These are phyloP conservation scores for Hyla sarda DNA, from an alignment of 2,113 vertebrate species.

Conservation along the genomic window DNA sequence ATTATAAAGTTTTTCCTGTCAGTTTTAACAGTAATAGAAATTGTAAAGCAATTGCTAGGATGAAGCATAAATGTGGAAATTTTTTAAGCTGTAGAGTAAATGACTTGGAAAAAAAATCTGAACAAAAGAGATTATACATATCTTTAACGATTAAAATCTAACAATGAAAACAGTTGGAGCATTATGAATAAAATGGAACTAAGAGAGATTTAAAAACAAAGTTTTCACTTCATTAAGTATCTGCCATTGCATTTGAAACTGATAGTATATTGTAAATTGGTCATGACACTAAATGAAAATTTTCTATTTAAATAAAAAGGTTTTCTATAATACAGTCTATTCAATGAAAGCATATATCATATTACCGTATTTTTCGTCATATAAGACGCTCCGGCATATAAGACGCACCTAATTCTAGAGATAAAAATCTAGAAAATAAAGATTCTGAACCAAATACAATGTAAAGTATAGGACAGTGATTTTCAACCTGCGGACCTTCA, in stretches of 20 bases:
- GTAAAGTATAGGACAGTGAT: too few species aligned
- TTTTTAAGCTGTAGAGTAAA: constrained; percentile 30
- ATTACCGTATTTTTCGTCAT: too few species aligned
- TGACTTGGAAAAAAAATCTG: constrained; percentile 28
- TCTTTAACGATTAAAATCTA: constrained; percentile 40
- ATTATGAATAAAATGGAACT: constrained; percentile 26
- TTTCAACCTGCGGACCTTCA: too few species aligned
- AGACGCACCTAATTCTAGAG: too few species aligned
- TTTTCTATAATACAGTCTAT: too few species aligned
- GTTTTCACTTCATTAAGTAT: constrained; percentile 32
- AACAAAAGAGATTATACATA: constrained; percentile 39
- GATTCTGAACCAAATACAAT: too few species aligned
- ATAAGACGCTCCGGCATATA: too few species aligned
- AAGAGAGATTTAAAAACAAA: constrained; percentile 31
- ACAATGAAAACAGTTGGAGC: constrained; percentile 41
- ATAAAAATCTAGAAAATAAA: too few species aligned
- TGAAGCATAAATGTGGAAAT: constrained; percentile 20
- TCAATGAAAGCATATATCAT: background rate
- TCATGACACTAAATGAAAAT: background rate
- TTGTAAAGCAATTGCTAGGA: background rate
- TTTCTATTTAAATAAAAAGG: background rate
- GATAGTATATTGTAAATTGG: background rate
- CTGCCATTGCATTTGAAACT: constrained; percentile 7
- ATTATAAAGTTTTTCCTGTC: background rate
- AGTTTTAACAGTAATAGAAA: background rate